Percentiles rank a stretch among this genome's conserved stretches.
Evolutionary conservation across 2,888 invertebrate genomes (phyloP).

Genomic region (Caradrina kadenii): DNA sequence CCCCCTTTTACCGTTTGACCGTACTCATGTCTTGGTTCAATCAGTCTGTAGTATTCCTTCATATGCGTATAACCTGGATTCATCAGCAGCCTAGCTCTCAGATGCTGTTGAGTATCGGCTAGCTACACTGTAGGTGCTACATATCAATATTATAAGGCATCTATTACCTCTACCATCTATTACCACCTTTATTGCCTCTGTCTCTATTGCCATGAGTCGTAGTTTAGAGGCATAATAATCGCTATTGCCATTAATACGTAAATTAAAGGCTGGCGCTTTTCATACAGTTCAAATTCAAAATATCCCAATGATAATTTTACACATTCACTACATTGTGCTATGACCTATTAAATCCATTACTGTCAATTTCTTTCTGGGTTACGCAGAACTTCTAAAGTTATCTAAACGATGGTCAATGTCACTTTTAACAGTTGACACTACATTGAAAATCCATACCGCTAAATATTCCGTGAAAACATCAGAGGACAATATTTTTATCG

Average conservation of each 20-base stretch:
- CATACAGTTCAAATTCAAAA: neutral
- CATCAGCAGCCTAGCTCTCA: neutral
- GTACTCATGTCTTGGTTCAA: neutral
- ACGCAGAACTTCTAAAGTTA: neutral
- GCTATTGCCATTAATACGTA: neutral
- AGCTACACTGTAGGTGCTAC: neutral
- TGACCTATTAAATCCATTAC: too few relatives aligned
- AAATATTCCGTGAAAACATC: neutral
- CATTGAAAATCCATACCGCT: neutral
- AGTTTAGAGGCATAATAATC: neutral
- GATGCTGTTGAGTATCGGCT: neutral
- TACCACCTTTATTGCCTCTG: too few relatives aligned
- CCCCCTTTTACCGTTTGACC: neutral
- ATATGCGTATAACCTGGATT: neutral
- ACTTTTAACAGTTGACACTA: neutral
- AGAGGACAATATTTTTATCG: too few relatives aligned
- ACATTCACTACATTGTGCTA: neutral
- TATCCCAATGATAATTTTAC: neutral
- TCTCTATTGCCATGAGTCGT: neutral
- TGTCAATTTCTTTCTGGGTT: neutral
- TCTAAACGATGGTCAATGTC: neutral
- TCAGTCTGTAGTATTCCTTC: neutral
- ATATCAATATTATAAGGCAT: neutral
- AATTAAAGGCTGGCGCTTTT: too few relatives aligned
- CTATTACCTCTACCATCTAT: neutral